These are phyloP conservation scores for Copidosoma floridanum DNA, from an alignment of 1,140 invertebrate species.

Conservation along the genomic window DNA sequence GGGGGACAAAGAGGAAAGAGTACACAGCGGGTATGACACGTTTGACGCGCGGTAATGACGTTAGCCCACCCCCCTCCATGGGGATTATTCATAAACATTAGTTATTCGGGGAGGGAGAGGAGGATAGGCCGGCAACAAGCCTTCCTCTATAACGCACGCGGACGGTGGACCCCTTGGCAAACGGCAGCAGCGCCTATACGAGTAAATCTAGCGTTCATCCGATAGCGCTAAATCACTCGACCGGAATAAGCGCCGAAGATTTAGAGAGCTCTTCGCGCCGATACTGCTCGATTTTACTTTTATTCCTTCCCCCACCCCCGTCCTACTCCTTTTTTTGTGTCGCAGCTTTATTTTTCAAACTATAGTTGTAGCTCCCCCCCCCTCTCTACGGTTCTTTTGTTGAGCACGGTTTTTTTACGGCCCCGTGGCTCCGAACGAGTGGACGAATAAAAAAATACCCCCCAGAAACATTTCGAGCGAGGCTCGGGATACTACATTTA, in stretches of 20 bases:
- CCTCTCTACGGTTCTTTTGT: neutral
- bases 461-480: neutral
- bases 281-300: neutral
- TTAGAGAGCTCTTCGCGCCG: slow-evolving; percentile 7
- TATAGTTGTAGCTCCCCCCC: neutral
- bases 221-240: slow-evolving; percentile 29
- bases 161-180: neutral
- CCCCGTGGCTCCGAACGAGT: too few relatives aligned
- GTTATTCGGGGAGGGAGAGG: too few relatives aligned
- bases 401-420: too few relatives aligned
- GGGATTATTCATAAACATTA: too few relatives aligned
- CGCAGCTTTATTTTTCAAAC: neutral
- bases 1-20: neutral
- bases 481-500: neutral
- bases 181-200: neutral
- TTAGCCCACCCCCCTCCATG: too few relatives aligned
- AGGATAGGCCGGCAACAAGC: too few relatives aligned
- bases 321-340: neutral
- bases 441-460: too few relatives aligned
- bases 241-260: slow-evolving; percentile 23
- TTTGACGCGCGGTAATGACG: too few relatives aligned
- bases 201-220: slow-evolving; percentile 29
- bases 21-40: too few relatives aligned
- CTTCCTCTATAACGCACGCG: too few relatives aligned
- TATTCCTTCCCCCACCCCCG: neutral